Evolutionary conservation across 2,113 vertebrate species (phyloP).

Genomic region (Lepus europaeus): DNA sequence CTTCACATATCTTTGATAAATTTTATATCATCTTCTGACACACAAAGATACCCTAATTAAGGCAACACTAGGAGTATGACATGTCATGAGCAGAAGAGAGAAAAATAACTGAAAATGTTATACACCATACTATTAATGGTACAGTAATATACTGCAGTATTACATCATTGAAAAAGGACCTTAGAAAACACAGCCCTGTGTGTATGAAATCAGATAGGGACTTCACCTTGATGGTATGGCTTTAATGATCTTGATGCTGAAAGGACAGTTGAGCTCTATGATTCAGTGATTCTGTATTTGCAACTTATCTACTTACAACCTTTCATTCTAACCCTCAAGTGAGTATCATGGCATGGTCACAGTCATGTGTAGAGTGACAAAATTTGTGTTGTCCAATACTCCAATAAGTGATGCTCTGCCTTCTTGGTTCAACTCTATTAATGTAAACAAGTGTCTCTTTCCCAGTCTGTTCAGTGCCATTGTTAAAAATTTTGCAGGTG

Average conservation of each 20-base stretch:
- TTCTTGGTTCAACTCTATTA: neutral
- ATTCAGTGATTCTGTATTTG: neutral
- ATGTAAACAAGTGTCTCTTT: neutral
- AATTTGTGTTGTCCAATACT: neutral
- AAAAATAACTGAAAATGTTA: constrained; percentile 31
- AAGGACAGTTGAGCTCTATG: neutral
- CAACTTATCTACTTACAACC: neutral
- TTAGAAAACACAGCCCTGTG: neutral
- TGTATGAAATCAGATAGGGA: constrained; percentile 34
- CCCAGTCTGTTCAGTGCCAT: neutral
- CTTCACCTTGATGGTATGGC: neutral
- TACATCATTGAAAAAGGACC: neutral
- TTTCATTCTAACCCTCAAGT: neutral
- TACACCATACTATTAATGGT: constrained; percentile 19
- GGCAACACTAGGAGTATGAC: neutral
- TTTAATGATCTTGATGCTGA: neutral
- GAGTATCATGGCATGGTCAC: neutral
- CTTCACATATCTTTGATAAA: neutral
- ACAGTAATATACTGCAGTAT: neutral
- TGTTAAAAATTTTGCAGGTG: neutral
- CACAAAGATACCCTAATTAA: neutral
- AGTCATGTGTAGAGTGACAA: neutral
- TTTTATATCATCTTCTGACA: constrained; percentile 21
- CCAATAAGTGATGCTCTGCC: neutral
- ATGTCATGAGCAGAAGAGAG: constrained; percentile 47